phyloP scores from a whole-genome alignment of 2,113 vertebrate species.

The Anoplopoma fimbria region DNA sequence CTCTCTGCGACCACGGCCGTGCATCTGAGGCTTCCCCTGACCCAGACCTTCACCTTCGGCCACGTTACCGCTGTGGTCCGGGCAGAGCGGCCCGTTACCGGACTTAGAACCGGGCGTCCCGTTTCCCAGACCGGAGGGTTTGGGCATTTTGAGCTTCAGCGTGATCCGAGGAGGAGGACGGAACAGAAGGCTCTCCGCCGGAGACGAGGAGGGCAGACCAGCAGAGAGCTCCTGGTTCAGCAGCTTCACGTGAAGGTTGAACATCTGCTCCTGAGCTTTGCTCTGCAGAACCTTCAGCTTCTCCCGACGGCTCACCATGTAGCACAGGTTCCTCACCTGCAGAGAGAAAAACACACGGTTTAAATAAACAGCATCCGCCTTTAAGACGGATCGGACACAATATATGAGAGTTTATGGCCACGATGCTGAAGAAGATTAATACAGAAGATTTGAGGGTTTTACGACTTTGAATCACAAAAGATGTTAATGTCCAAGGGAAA shows the following conservation, averaged over 20 bases:
- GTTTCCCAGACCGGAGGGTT: slow-evolving; percentile 84
- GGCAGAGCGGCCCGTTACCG: slow-evolving; percentile 86
- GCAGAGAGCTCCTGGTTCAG: slow-evolving; percentile 89
- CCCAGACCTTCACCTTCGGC: slow-evolving; percentile 70
- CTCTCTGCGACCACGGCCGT: slow-evolving; percentile 82
- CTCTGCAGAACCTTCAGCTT: slow-evolving; percentile 95
- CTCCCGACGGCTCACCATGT: slow-evolving; percentile 99
- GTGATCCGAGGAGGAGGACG: slow-evolving; percentile 94
- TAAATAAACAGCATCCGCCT: background rate
- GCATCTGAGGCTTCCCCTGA: slow-evolving; percentile 87
- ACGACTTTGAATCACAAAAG: too few species aligned
- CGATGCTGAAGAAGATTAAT: too few species aligned
- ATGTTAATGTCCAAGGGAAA: too few species aligned
- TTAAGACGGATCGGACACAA: background rate
- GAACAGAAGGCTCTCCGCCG: slow-evolving; percentile 90
- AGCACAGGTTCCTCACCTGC: slow-evolving; percentile 97
- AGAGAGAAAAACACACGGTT: background rate
- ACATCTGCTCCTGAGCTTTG: slow-evolving; percentile 97
- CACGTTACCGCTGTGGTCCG: slow-evolving; percentile 84
- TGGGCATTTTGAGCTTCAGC: slow-evolving; percentile 97
- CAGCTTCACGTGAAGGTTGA: slow-evolving; percentile 93
- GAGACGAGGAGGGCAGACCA: slow-evolving; percentile 87
- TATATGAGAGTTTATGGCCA: too few species aligned
- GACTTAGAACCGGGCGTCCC: slow-evolving; percentile 85
- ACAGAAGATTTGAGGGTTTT: too few species aligned